These are phyloP conservation scores for Halictus ligatus DNA, from an alignment of 2,888 invertebrate genomes.

Conservation along the genomic window DNA sequence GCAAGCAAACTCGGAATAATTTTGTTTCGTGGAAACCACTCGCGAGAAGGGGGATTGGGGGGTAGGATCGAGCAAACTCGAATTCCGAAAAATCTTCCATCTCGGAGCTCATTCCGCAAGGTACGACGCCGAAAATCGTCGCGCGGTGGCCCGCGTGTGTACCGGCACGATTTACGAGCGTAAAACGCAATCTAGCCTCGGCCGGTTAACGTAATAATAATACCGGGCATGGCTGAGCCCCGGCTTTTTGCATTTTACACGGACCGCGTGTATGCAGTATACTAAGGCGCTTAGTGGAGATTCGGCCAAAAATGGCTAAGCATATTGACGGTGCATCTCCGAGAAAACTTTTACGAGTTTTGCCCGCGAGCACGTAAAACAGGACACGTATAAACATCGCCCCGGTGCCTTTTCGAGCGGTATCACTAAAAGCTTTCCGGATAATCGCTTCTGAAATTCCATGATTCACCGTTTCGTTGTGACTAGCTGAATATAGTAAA, in stretches of 20 bases:
- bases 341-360: slow-evolving; percentile 62
- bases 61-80: background rate
- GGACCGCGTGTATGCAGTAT: slow-evolving; percentile 19
- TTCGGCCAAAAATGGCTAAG: slow-evolving; percentile 61
- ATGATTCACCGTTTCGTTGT: slow-evolving; percentile 15
- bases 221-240: slow-evolving; percentile 44
- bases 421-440: slow-evolving; percentile 35
- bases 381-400: slow-evolving; percentile 41
- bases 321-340: slow-evolving; percentile 62
- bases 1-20: slow-evolving; percentile 33
- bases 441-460: slow-evolving; percentile 33
- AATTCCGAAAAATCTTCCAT: slow-evolving; percentile 31
- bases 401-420: slow-evolving; percentile 36
- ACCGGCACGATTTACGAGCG: slow-evolving; percentile 41
- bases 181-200: slow-evolving; percentile 43
- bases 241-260: slow-evolving; percentile 52
- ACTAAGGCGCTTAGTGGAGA: slow-evolving; percentile 55
- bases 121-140: slow-evolving; percentile 41
- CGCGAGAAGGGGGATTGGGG: too few relatives aligned
- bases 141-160: slow-evolving; percentile 19
- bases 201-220: slow-evolving; percentile 53
- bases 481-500: background rate
- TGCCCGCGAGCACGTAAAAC: slow-evolving; percentile 51
- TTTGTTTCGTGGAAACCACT: slow-evolving; percentile 36
- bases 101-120: slow-evolving; percentile 6